Conservation (phyloP, 1,140 invertebrate genomes). For the Catajapyx aquilonaris region DNA sequence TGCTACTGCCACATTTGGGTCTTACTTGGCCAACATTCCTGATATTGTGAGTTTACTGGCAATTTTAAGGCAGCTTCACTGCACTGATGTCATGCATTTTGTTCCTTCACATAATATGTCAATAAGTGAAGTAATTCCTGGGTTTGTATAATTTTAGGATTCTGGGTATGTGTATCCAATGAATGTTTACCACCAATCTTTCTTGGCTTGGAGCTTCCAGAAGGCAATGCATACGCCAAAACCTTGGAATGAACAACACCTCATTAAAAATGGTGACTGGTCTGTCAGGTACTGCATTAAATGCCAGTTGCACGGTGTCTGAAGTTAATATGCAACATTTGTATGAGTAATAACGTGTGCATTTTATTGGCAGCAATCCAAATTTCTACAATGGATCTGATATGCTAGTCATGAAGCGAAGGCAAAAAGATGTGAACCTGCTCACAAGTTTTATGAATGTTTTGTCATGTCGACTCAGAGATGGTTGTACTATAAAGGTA, state of each 20-base stretch:
- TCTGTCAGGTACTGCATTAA: slow-evolving; percentile 17
- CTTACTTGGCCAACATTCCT: slow-evolving; percentile 35
- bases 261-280: slow-evolving; percentile 21
- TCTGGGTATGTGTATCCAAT: slow-evolving; percentile 18
- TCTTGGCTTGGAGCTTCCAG: slow-evolving; percentile 57
- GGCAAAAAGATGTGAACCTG: slow-evolving; percentile 39
- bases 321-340: not conserved
- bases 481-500: slow-evolving; percentile 56
- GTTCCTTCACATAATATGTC: not conserved
- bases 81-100: too few relatives aligned
- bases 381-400: slow-evolving; percentile 31
- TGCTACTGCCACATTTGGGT: slow-evolving; percentile 53
- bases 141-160: not conserved
- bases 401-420: slow-evolving; percentile 35
- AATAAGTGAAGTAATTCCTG: not conserved
- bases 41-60: slow-evolving; percentile 17
- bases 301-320: not conserved
- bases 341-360: not conserved
- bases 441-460: slow-evolving; percentile 40
- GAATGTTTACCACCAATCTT: slow-evolving; percentile 49
- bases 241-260: slow-evolving; percentile 9
- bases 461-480: slow-evolving; percentile 49
- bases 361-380: slow-evolving; percentile 24
- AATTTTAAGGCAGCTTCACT: too few relatives aligned
- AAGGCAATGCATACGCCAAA: slow-evolving; percentile 12